Conservation (phyloP, 2,888 invertebrate genomes). For the Cryptocheilus praepositus region DNA sequence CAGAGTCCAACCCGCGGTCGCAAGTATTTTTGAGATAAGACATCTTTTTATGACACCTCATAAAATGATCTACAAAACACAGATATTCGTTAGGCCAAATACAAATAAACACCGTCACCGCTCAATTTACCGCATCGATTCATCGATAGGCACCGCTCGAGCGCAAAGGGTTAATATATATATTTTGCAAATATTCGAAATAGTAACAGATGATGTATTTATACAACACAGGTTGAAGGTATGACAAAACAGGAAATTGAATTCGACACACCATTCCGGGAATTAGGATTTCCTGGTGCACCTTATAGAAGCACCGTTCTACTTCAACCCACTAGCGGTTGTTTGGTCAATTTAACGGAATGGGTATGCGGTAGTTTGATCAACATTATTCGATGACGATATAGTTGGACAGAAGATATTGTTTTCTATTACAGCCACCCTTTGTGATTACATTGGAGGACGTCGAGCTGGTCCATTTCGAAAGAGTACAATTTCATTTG, state of each 20-base stretch:
- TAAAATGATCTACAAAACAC: too few relatives aligned
- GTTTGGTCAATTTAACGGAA: slow-evolving; percentile 96
- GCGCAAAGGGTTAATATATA: too few relatives aligned
- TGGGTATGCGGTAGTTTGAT: slow-evolving; percentile 80
- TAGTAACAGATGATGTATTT: slow-evolving; percentile 10
- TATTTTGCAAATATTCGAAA: neutral
- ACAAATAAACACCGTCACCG: too few relatives aligned
- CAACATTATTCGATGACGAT: neutral
- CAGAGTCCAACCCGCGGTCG: too few relatives aligned
- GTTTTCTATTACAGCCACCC: slow-evolving; percentile 82
- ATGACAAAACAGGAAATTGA: slow-evolving; percentile 98
- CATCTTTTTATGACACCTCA: too few relatives aligned
- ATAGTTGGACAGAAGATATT: neutral
- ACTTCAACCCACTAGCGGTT: slow-evolving; percentile 98
- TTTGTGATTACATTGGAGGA: slow-evolving; percentile 99
- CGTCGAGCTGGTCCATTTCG: slow-evolving; percentile 98
- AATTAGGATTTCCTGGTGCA: slow-evolving; percentile 97
- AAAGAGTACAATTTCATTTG: slow-evolving; percentile 97
- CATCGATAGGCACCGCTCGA: too few relatives aligned
- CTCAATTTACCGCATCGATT: too few relatives aligned
- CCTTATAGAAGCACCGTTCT: slow-evolving; percentile 97
- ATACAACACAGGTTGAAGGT: slow-evolving; percentile 81
- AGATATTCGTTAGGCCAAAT: too few relatives aligned
- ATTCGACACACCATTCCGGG: slow-evolving; percentile 99
- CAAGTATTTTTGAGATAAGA: too few relatives aligned